Conservation (phyloP, 1,140 invertebrate species). For the Calycopis cecrops region DNA sequence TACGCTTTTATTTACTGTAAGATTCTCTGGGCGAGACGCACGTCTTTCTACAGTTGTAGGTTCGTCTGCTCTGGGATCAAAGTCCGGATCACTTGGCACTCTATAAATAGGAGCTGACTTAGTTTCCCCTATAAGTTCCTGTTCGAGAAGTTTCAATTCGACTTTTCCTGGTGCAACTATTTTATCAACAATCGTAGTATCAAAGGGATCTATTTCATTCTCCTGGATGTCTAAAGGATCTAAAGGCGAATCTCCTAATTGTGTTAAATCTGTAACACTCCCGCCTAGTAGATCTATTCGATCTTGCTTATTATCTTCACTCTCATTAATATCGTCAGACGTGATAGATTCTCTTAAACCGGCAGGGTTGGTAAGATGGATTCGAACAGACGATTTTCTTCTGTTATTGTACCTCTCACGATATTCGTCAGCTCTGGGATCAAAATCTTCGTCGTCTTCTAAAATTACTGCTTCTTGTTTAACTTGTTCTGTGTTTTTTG, state of each 20-base stretch:
- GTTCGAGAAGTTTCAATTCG: conserved; percentile 86
- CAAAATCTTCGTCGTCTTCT: conserved; percentile 81
- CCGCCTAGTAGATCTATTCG: conserved; percentile 83
- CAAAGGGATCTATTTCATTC: conserved; percentile 88
- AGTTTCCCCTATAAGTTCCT: conserved; percentile 80
- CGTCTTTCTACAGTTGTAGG: conserved; percentile 56
- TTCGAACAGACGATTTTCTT: conserved; percentile 75
- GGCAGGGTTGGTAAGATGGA: conserved; percentile 75
- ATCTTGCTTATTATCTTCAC: conserved; percentile 43
- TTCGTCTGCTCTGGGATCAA: conserved; percentile 83
- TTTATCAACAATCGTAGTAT: conserved; percentile 85
- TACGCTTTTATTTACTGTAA: conserved; percentile 80
- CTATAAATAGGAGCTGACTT: conserved; percentile 58
- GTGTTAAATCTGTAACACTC: conserved; percentile 85
- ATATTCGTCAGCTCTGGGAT: conserved; percentile 80
- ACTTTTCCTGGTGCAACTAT: conserved; percentile 83
- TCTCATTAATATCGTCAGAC: conserved; percentile 61
- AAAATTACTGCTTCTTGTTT: conserved; percentile 75
- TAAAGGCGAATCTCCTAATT: conserved; percentile 81
- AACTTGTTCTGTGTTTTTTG: conserved; percentile 61
- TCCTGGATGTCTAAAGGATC: conserved; percentile 77
- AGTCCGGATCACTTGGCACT: conserved; percentile 80
- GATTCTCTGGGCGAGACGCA: conserved; percentile 77
- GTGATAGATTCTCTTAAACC: conserved; percentile 73
- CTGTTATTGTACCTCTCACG: conserved; percentile 61